These are phyloP conservation scores for Monodelphis domestica DNA, from an alignment of 2,797 vertebrate species.

Conservation along the genomic window DNA sequence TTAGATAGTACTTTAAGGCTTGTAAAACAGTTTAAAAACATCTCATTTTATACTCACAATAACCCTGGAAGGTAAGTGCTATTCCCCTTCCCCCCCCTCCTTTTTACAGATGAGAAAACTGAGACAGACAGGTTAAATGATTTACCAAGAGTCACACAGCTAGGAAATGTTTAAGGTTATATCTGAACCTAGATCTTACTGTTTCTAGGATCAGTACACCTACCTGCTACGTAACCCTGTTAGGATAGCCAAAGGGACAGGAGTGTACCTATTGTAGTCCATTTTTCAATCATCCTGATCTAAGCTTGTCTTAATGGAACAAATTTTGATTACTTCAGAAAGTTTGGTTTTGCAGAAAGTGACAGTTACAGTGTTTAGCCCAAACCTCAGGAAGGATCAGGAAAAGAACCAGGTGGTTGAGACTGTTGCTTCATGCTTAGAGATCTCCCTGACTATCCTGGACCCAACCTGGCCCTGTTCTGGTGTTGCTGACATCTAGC, in stretches of 20 bases:
- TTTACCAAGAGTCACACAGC: not conserved
- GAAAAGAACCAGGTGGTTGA: not conserved
- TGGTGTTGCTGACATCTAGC: not conserved
- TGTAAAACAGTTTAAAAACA: not conserved
- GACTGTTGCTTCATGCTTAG: not conserved
- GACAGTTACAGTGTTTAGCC: not conserved
- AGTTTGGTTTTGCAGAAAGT: not conserved
- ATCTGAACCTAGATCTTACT: not conserved
- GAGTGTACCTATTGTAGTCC: not conserved
- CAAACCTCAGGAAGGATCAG: not conserved
- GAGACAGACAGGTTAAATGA: not conserved
- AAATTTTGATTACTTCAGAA: not conserved
- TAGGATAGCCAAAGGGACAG: not conserved
- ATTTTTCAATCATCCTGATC: not conserved
- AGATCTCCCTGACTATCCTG: not conserved
- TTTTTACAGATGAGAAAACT: not conserved
- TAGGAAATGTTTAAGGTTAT: not conserved
- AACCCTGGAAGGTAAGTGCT: not conserved
- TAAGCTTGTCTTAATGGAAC: not conserved
- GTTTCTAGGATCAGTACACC: not conserved
- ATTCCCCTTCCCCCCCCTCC: too few species aligned
- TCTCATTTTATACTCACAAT: not conserved
- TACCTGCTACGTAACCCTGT: not conserved
- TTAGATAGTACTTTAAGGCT: not conserved
- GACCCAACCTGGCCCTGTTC: not conserved